Evolutionary conservation across 2,113 vertebrate genomes (phyloP).

Genomic region (Haemorhous mexicanus): DNA sequence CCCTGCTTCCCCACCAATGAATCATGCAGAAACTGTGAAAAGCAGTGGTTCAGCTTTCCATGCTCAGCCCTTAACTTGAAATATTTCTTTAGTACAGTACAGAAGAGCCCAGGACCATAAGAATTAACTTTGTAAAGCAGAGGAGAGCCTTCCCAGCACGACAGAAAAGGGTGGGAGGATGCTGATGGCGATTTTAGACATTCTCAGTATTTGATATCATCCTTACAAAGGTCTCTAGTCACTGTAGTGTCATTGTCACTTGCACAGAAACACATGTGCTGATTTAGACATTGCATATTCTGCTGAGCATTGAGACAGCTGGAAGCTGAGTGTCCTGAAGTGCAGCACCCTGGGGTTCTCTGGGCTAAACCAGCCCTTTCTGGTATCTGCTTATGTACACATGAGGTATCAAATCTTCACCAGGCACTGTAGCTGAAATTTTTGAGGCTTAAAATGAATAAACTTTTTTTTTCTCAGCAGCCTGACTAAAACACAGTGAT

Average conservation of each 20-base stretch:
- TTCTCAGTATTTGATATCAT: neutral
- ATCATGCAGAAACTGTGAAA: neutral
- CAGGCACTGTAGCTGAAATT: neutral
- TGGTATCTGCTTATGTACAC: neutral
- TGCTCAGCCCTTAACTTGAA: neutral
- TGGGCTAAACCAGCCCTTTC: neutral
- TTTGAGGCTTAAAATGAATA: neutral
- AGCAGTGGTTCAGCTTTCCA: neutral
- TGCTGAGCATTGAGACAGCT: neutral
- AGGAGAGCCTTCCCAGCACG: neutral
- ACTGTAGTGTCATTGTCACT: neutral
- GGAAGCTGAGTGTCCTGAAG: neutral
- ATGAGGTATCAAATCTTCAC: neutral
- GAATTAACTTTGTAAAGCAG: neutral
- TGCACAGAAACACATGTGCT: neutral
- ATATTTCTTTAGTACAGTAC: neutral
- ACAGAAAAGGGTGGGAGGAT: neutral
- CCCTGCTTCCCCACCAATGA: neutral
- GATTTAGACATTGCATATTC: neutral
- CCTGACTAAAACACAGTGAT: neutral
- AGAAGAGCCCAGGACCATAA: neutral
- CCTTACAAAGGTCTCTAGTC: neutral
- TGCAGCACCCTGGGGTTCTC: neutral
- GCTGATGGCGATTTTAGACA: accelerated
- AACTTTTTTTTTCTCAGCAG: neutral